Percentiles rank a stretch among this genome's conserved stretches.
Evolutionary conservation across 2,797 vertebrate species (phyloP).

Genomic region (Oreochromis grahami): DNA sequence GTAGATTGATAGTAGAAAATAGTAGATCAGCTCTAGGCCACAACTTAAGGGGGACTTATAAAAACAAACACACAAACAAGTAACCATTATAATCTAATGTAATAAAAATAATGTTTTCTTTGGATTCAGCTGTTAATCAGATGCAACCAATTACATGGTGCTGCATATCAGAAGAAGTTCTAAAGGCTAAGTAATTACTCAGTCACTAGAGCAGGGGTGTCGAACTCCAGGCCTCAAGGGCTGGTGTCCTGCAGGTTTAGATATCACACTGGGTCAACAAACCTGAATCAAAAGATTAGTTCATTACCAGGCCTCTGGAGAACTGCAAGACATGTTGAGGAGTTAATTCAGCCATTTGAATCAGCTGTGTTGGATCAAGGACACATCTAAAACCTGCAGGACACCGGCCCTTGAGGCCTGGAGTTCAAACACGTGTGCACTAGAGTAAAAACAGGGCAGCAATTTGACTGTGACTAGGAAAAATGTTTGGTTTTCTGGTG

Average conservation of each 20-base stretch:
- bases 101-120: not conserved
- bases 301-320: not conserved
- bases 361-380: no score
- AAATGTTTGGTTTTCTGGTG: not conserved
- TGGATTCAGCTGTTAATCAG: not conserved
- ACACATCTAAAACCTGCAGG: no score
- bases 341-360: not conserved
- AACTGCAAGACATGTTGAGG: accelerated
- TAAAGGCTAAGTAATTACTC: not conserved
- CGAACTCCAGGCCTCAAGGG: not conserved
- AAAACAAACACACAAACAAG: not conserved
- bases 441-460: not conserved
- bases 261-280: not conserved
- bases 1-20: not conserved
- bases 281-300: not conserved
- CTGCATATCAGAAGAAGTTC: not conserved
- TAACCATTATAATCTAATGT: not conserved
- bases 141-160: not conserved
- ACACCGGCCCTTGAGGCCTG: no score
- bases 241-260: not conserved
- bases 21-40: not conserved
- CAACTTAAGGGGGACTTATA: accelerated
- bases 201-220: not conserved
- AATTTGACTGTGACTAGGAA: not conserved
- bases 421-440: not conserved